Base-by-base conservation (phyloP, 2,888 invertebrate genomes). In the Oscheius sp. region DNA sequence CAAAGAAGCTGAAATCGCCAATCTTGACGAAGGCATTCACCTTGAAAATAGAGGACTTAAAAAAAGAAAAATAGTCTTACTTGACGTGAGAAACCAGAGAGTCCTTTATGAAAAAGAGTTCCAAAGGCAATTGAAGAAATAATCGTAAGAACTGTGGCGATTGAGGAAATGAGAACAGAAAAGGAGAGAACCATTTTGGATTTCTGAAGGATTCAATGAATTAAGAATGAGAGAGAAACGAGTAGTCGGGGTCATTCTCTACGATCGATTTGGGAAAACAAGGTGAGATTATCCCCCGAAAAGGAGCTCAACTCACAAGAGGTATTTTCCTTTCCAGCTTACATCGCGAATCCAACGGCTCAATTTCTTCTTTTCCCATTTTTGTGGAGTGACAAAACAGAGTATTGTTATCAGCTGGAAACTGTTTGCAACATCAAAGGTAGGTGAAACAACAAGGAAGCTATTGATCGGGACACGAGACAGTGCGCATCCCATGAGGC, bases 1-100 rank as follows among this genome's bases (percentile, higher is more conserved):
- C 17, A 5, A 53, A 23, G n/a, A 37, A 52, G 5, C 61, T 52
- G 17, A 70, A 67, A 23, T 67, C 61, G 12, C 70, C 70, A 17
- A 70, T 53, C 33, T 48, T 27, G 4, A 70, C 67, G 23, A 70
- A 70, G 8, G 70, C 70, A 65, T 70, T 70, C 12, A 70, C 48
- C 70, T 70, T n/a, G n/a, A n/a, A n/a, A n/a, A n/a, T 55, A n/a
- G n/a, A n/a, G n/a, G n/a, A n/a, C n/a, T n/a, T n/a, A n/a, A n/a
- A n/a, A n/a, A n/a, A n/a, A n/a, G 4, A 61, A 42, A 27, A 25
- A 29, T 1, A 29, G 42, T 1, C 55, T 2, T 23, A 68, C 68
- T 50, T 68, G 68, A n/a, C 39, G 15, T 2, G 68, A 68, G 33
- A 68, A 68, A 2, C 68, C 68, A n/a, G 50, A 61, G 15, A 68